Base-by-base conservation (phyloP, 2,888 invertebrate genomes). In the Lissocephala sabroskyi region DNA sequence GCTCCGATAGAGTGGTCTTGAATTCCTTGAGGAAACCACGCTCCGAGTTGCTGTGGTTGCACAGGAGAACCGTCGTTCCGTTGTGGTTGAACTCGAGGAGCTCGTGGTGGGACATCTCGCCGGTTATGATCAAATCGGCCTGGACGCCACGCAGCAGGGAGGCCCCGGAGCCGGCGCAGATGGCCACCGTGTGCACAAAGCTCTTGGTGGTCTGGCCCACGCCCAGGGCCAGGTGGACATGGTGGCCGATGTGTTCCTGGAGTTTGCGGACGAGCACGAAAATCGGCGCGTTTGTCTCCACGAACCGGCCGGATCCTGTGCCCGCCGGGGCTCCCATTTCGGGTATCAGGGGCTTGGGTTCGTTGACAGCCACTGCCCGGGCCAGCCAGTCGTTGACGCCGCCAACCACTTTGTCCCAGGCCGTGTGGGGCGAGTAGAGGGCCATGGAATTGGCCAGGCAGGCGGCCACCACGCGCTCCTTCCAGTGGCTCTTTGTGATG, bases 331-430 rank as follows among this genome's bases (percentile, higher is more conserved):
- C 50, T 0, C 26, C 50, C 4, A 52, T 41, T 28, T 75, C 82
- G 10, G 59, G 74, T 26, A 64, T 41, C 18, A 82, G 54, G 0
- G 83, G 81, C 5, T 71, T 62, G 0, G 66, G 65, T 6, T 62
- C 49, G 3, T 49, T 17, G 13, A 76, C 50, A 4, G 67, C 68
- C 65, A 87, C 33, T 57, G 86, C 62, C 40, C 63, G 87, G 3
- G 92, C 90, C n/a, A 98, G 86, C 96, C 97, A 97, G 83, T 97
- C 97, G 79, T 95, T 97, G 0, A 97, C 93, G 1, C 97, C 97
- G 5, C 92, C 92, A 49, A 86, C 82, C 3, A 94, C 88, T 29
- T 91, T 88, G 84, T 98, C 98, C 89, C 95, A 95, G 36, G 91
- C 89, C 0, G 97, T 97, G 79, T 98, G 98, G 0, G 98, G 97